Percentiles rank a stretch among this genome's conserved stretches.
phyloP scores from a whole-genome alignment of 2,113 vertebrate genomes.

The Anarhynchus alexandrinus region DNA sequence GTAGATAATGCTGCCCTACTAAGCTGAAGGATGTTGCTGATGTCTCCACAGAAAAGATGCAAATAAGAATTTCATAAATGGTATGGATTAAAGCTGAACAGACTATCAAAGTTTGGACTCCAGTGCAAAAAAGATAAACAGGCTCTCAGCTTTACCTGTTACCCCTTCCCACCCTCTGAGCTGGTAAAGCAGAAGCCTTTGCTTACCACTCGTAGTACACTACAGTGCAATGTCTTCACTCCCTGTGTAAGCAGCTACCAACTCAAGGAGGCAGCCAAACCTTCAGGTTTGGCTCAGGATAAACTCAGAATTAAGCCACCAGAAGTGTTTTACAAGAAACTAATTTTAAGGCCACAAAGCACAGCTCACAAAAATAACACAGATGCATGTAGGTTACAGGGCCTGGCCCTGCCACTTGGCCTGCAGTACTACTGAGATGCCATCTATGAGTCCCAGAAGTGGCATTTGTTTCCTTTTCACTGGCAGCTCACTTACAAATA shows the following conservation, averaged over 20 bases:
- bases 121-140: not conserved
- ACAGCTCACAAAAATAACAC: not conserved
- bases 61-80: not conserved
- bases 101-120: not conserved
- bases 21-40: not conserved
- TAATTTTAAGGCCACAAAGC: not conserved
- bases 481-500: not conserved
- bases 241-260: not conserved
- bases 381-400: not conserved
- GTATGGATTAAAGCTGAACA: not conserved
- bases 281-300: not conserved
- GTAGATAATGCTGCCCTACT: not conserved
- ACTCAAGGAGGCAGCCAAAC: not conserved
- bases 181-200: not conserved
- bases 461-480: not conserved
- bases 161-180: not conserved
- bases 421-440: not conserved
- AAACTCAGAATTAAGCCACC: not conserved
- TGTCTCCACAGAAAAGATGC: not conserved
- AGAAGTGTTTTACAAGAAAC: not conserved
- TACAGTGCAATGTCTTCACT: accelerated
- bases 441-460: not conserved
- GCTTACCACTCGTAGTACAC: not conserved
- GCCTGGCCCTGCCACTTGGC: not conserved
- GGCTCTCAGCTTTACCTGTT: not conserved